Conservation (phyloP, 2,888 invertebrate genomes). For the Rhodophaea formosa region DNA sequence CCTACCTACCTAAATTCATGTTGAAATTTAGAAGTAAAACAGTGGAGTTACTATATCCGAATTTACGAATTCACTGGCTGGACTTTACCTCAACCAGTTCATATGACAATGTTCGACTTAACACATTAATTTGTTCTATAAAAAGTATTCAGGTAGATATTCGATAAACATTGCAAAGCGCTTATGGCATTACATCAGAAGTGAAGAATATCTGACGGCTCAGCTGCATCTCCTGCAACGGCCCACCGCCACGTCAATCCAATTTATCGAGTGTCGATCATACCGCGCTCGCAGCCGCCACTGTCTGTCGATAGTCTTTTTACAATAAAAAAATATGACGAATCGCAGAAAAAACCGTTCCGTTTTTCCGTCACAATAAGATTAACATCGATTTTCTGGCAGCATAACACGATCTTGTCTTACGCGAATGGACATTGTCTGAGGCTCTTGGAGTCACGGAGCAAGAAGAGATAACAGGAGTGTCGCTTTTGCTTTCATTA, state of each 20-base stretch:
- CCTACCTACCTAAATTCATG: too few species aligned
- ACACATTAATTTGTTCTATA: neutral
- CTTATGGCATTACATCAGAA: neutral
- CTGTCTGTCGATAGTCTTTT: slow-evolving; percentile 43
- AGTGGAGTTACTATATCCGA: too few species aligned
- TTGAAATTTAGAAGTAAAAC: too few species aligned
- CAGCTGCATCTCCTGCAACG: slow-evolving; percentile 38
- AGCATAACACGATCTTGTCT: slow-evolving; percentile 47
- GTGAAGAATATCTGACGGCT: neutral
- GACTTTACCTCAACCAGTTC: too few species aligned
- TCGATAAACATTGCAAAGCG: neutral
- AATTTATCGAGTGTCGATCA: slow-evolving; percentile 55
- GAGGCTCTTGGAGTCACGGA: slow-evolving; percentile 33
- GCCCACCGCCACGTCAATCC: slow-evolving; percentile 49
- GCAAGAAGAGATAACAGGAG: neutral
- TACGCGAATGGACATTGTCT: slow-evolving; percentile 49
- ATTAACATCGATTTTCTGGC: slow-evolving; percentile 49
- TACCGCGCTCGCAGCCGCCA: slow-evolving; percentile 44
- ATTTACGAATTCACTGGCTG: too few species aligned
- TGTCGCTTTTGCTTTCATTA: neutral
- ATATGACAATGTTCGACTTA: neutral
- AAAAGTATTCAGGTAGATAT: neutral
- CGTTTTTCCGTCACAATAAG: slow-evolving; percentile 40
- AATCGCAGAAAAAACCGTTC: slow-evolving; percentile 32
- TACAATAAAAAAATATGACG: slow-evolving; percentile 37